Evolutionary conservation across 1,140 invertebrate species (phyloP).

Genomic region (Drosophila mauritiana): DNA sequence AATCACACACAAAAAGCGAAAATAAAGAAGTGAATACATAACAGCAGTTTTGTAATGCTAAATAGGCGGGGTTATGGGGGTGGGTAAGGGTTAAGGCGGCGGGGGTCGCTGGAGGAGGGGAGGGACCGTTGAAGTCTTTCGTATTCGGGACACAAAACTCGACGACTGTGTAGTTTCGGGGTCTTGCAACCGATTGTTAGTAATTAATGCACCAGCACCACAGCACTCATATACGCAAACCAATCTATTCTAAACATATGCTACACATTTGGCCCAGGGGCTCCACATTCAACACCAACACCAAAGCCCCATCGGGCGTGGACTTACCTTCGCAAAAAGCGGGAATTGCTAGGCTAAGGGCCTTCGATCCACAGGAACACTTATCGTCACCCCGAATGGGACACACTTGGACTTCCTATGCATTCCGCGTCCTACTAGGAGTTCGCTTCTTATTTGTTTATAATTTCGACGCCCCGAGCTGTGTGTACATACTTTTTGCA

Average conservation of each 20-base stretch:
- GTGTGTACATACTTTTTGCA: constrained; percentile 45
- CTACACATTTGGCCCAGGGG: constrained; percentile 9
- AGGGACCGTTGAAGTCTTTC: constrained; percentile 73
- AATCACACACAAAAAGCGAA: constrained; percentile 60
- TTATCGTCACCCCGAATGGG: constrained; percentile 16
- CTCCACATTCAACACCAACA: constrained; percentile 8
- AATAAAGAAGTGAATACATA: constrained; percentile 64
- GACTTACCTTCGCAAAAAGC: constrained; percentile 24
- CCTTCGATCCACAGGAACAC: constrained; percentile 6
- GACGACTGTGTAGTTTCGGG: constrained; percentile 19
- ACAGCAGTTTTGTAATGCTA: constrained; percentile 80
- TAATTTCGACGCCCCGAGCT: constrained; percentile 35
- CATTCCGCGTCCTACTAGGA: constrained; percentile 21
- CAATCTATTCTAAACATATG: constrained; percentile 6
- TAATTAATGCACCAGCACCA: constrained; percentile 33
- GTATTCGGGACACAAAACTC: constrained; percentile 47
- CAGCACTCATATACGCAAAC: not conserved
- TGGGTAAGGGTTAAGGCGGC: constrained; percentile 3
- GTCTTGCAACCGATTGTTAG: constrained; percentile 26
- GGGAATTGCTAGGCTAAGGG: not conserved
- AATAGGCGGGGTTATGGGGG: constrained; percentile 46
- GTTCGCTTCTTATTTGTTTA: constrained; percentile 36
- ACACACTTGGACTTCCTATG: constrained; percentile 17
- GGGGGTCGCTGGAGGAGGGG: constrained; percentile 6
- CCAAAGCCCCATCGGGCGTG: constrained; percentile 4